Evolutionary conservation across 2,113 vertebrate genomes (phyloP).

Genomic region (Oreocharis arfaki): DNA sequence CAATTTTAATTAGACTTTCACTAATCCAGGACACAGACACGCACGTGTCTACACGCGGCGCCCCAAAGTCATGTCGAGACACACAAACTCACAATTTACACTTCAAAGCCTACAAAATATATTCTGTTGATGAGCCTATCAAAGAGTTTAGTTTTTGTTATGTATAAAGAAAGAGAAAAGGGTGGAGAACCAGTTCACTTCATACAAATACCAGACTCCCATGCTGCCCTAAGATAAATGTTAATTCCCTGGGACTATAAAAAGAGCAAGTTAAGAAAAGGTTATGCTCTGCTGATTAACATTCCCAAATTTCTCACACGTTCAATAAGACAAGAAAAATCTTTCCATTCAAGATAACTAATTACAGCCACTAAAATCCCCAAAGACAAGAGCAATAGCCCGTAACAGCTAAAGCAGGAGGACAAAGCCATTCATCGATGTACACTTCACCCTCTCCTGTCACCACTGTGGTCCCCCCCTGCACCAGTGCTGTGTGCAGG

Average conservation of each 20-base stretch:
- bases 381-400: conserved; percentile 2
- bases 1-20: not conserved
- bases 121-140: not conserved
- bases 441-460: not conserved
- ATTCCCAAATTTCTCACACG: not conserved
- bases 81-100: not conserved
- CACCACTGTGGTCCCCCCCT: not conserved
- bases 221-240: conserved; percentile 18
- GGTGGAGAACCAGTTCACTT: not conserved
- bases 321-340: not conserved
- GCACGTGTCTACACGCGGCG: rapidly evolving
- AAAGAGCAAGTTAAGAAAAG: conserved; percentile 27
- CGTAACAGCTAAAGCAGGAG: not conserved
- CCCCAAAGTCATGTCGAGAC: not conserved
- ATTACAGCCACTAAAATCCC: not conserved
- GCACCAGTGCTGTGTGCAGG: not conserved
- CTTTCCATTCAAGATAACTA: not conserved
- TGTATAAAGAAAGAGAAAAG: not conserved
- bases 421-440: not conserved
- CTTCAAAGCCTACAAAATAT: not conserved
- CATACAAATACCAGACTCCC: not conserved
- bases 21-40: not conserved
- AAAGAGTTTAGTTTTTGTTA: not conserved
- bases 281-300: conserved; percentile 17
- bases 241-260: not conserved